A percentile compares a stretch with the other conserved stretches of the same genome.
Evolutionary conservation across 1,140 invertebrate genomes (phyloP).

Genomic region (Pollicipes pollicipes): DNA sequence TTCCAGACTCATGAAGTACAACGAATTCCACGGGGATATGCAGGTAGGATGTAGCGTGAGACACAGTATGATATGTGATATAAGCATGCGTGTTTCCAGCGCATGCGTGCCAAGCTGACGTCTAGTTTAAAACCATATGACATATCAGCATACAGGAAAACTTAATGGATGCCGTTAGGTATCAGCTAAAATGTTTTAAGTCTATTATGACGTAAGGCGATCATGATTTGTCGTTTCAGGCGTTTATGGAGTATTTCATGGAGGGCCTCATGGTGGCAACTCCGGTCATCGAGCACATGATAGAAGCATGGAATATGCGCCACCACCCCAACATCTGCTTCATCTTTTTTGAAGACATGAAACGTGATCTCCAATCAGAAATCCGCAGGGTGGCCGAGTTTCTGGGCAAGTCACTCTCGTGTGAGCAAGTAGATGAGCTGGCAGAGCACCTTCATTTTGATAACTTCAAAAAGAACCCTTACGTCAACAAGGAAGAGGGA

Average conservation of each 20-base stretch:
- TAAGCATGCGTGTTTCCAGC: too few relatives aligned
- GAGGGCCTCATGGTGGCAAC: conserved; percentile 4
- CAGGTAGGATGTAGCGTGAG: too few relatives aligned
- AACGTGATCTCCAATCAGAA: conserved; percentile 11
- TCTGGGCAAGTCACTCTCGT: conserved; percentile 24
- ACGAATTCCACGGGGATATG: too few relatives aligned
- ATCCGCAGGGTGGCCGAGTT: conserved; percentile 26
- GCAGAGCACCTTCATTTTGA: too few relatives aligned
- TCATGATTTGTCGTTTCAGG: neutral
- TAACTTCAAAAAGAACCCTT: conserved; percentile 27
- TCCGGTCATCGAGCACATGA: conserved; percentile 15
- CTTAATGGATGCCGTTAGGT: too few relatives aligned
- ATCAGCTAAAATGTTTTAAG: too few relatives aligned
- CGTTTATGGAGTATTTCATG: conserved; percentile 8
- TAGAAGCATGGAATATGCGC: conserved; percentile 17
- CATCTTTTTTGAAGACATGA: conserved; percentile 22
- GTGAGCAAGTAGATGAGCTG: conserved; percentile 19
- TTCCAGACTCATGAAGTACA: too few relatives aligned
- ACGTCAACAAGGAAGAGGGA: conserved; percentile 22
- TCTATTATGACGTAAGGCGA: too few relatives aligned
- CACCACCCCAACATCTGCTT: conserved; percentile 18
- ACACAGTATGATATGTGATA: too few relatives aligned
- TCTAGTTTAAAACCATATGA: neutral
- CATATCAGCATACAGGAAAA: neutral
- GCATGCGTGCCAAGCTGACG: too few relatives aligned